Evolutionary conservation across 2,888 invertebrate species (phyloP).

Genomic region (Carabus problematicus): DNA sequence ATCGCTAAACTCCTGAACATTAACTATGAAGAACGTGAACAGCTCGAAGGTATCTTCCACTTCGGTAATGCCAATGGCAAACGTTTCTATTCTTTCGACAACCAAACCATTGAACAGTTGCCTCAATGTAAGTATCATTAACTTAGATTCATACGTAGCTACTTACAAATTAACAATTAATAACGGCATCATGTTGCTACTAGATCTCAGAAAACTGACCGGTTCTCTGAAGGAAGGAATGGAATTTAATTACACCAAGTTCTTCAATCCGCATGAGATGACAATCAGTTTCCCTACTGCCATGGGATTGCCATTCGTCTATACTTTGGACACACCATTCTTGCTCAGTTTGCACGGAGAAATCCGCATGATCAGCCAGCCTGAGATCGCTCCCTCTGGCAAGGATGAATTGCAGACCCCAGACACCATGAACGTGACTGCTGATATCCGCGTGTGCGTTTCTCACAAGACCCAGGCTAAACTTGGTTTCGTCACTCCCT

Average conservation of each 20-base stretch:
- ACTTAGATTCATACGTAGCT: not conserved
- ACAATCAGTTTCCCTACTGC: constrained; percentile 74
- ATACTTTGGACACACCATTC: constrained; percentile 67
- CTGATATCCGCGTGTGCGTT: constrained; percentile 28
- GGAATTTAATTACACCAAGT: constrained; percentile 67
- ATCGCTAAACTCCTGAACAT: constrained; percentile 67
- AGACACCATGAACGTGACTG: constrained; percentile 59
- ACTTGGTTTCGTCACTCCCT: constrained; percentile 71
- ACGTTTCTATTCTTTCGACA: constrained; percentile 63
- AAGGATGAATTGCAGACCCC: constrained; percentile 63
- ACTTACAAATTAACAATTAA: not conserved
- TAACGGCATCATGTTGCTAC: constrained; percentile 33
- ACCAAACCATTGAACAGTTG: constrained; percentile 63
- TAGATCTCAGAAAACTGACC: constrained; percentile 58
- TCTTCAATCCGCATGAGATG: constrained; percentile 65
- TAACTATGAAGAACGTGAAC: constrained; percentile 61
- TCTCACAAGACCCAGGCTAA: constrained; percentile 62
- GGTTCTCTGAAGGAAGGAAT: constrained; percentile 60
- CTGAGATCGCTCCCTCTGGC: constrained; percentile 52
- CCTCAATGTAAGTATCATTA: constrained; percentile 53
- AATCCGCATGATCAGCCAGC: constrained; percentile 59
- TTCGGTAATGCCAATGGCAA: constrained; percentile 60
- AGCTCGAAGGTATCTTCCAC: constrained; percentile 64
- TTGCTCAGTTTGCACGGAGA: constrained; percentile 64
- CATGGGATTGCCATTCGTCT: constrained; percentile 74